Evolutionary conservation across 2,797 vertebrate species (phyloP).

Genomic region (Nyctibius grandis): DNA sequence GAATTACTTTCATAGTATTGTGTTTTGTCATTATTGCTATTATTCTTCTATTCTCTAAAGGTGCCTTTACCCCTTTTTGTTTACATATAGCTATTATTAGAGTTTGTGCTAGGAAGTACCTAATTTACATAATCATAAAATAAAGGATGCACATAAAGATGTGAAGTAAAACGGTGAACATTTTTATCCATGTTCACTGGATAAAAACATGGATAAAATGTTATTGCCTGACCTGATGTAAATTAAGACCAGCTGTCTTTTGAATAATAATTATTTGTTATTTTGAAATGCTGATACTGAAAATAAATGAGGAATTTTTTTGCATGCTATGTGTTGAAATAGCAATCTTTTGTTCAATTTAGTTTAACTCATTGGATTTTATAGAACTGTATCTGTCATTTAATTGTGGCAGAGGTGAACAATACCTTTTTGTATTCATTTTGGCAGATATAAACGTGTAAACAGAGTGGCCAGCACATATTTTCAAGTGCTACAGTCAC

Average conservation of each 20-base stretch:
- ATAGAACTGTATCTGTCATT: background rate
- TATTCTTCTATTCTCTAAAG: background rate
- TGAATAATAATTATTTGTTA: slow-evolving; percentile 23
- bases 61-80: slow-evolving; percentile 7
- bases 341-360: background rate
- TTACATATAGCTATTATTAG: slow-evolving; percentile 18
- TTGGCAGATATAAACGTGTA: slow-evolving; percentile 23
- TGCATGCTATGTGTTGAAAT: background rate
- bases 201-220: no score
- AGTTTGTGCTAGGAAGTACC: slow-evolving; percentile 15
- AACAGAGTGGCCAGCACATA: background rate
- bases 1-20: background rate
- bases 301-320: slow-evolving; percentile 15
- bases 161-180: background rate
- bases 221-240: background rate
- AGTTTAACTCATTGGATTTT: slow-evolving; percentile 10
- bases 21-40: background rate
- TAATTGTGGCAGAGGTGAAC: background rate
- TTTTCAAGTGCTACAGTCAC: slow-evolving; percentile 30
- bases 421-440: slow-evolving; percentile 17
- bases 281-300: slow-evolving; percentile 34
- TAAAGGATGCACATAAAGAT: background rate
- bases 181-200: slow-evolving; percentile 44
- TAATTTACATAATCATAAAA: slow-evolving; percentile 65
- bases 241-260: background rate